These are phyloP conservation scores for Glaucopsyche alexis DNA, from an alignment of 2,888 invertebrate species.

Conservation along the genomic window DNA sequence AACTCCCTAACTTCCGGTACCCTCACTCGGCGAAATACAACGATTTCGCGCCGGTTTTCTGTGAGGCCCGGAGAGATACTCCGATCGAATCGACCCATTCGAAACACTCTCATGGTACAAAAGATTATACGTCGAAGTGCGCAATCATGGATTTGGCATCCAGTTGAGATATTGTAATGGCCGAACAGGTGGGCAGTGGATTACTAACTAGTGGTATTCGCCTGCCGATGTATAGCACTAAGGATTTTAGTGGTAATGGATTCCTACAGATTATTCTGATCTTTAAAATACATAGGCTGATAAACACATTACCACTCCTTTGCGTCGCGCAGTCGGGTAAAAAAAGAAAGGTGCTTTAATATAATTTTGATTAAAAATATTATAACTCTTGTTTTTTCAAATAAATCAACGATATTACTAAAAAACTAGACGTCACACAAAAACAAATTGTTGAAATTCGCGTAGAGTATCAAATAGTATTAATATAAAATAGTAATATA, in stretches of 20 bases:
- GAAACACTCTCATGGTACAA: background rate
- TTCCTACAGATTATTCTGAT: background rate
- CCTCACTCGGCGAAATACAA: too few species aligned
- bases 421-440: too few species aligned
- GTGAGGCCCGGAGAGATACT: too few species aligned
- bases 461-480: too few species aligned
- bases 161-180: constrained; percentile 1
- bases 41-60: too few species aligned
- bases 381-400: too few species aligned
- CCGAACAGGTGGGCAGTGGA: constrained; percentile 3
- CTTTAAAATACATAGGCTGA: background rate
- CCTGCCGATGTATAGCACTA: background rate
- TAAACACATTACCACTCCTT: too few species aligned
- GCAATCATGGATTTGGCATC: constrained; percentile 10
- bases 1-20: too few species aligned
- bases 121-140: background rate
- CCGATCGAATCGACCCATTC: too few species aligned
- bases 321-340: too few species aligned
- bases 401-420: too few species aligned
- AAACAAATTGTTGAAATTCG: too few species aligned
- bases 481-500: background rate
- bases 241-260: background rate
- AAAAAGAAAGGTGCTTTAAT: background rate
- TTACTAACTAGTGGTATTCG: background rate
- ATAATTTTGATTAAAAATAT: background rate